phyloP scores from a whole-genome alignment of 1,140 invertebrate genomes.

The Pseudomyrmex cubaensis region DNA sequence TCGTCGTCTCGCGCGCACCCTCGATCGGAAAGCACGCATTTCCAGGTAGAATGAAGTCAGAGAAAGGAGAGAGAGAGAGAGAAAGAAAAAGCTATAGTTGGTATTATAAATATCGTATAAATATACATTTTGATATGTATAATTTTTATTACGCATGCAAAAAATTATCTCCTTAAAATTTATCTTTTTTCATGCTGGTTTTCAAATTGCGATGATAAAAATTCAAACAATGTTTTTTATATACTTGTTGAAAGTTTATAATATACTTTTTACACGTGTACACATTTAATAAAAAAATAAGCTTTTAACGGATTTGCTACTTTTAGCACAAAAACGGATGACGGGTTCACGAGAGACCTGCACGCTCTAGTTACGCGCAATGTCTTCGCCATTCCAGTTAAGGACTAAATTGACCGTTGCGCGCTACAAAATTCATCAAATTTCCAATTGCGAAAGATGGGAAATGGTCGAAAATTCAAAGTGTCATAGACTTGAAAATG shows the following conservation, averaged over 20 bases:
- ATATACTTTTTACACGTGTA: not conserved
- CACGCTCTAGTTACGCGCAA: conserved; percentile 21
- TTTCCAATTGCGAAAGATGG: conserved; percentile 16
- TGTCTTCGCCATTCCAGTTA: conserved; percentile 32
- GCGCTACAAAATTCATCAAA: conserved; percentile 30
- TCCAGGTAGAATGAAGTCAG: conserved; percentile 58
- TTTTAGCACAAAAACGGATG: conserved; percentile 1
- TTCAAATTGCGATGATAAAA: too few relatives aligned
- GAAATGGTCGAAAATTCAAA: conserved; percentile 16
- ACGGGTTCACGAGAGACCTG: not conserved
- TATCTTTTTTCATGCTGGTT: too few relatives aligned
- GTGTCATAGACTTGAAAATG: not conserved
- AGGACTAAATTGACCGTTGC: conserved; percentile 39
- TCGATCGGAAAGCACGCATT: conserved; percentile 63
- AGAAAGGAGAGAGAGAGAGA: too few relatives aligned
- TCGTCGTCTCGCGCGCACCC: conserved; percentile 12
- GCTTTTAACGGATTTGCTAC: conserved; percentile 21
- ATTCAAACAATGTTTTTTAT: not conserved
- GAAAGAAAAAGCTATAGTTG: too few relatives aligned
- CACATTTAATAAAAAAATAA: not conserved
- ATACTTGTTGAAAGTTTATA: not conserved
- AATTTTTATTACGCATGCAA: too few relatives aligned
- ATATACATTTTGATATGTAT: too few relatives aligned
- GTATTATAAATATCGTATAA: too few relatives aligned
- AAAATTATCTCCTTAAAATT: too few relatives aligned